Evolutionary conservation across 2,797 vertebrate species (phyloP).

Genomic region (Pantherophis alleghaniensis): DNA sequence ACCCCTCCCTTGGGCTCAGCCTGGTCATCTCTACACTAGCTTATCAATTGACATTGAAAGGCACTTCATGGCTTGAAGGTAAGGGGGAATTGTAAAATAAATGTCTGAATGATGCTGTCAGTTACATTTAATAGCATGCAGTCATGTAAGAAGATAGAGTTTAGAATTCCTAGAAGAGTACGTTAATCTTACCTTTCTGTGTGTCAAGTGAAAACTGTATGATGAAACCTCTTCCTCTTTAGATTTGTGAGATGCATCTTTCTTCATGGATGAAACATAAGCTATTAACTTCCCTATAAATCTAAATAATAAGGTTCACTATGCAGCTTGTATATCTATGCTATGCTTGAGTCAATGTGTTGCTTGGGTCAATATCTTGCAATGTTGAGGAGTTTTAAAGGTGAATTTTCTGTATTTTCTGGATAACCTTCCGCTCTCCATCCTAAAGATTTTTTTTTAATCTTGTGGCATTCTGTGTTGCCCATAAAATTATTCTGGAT

Average conservation of each 20-base stretch:
- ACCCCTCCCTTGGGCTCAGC: neutral
- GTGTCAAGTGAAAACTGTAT: neutral
- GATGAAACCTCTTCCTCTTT: neutral
- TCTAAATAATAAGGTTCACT: neutral
- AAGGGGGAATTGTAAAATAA: neutral
- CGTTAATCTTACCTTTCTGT: conserved; percentile 14
- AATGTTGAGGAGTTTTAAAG: neutral
- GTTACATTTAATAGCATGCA: neutral
- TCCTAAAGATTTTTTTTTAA: neutral
- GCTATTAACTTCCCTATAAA: neutral
- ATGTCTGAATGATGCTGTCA: neutral
- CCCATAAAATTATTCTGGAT: neutral
- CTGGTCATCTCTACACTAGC: neutral
- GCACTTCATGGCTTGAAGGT: neutral
- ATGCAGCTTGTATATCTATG: neutral
- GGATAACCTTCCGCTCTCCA: neutral
- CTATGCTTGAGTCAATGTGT: neutral
- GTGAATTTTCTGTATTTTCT: neutral
- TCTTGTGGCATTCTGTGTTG: neutral
- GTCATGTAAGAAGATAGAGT: neutral
- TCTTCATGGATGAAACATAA: neutral
- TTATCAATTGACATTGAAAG: neutral
- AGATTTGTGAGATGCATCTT: neutral
- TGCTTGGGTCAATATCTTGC: neutral
- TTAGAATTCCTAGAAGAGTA: neutral